phyloP scores from a whole-genome alignment of 2,888 invertebrate species.

The Parascotia fuliginaria region DNA sequence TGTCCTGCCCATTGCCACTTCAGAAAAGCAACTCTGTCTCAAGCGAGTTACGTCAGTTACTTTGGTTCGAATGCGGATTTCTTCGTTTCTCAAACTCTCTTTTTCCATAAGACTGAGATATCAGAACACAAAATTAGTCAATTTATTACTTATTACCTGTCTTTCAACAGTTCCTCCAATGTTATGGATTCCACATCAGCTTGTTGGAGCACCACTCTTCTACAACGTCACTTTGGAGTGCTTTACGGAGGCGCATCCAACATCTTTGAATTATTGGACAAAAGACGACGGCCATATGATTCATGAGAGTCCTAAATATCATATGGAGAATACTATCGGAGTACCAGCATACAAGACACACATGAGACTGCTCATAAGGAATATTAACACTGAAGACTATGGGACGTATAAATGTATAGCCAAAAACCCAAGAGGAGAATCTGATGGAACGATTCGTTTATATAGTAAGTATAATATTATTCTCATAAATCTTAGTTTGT shows the following conservation, averaged over 20 bases:
- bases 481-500: background rate
- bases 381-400: constrained; percentile 92
- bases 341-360: constrained; percentile 93
- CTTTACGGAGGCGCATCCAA: constrained; percentile 95
- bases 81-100: too few species aligned
- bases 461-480: constrained; percentile 90
- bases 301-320: constrained; percentile 93
- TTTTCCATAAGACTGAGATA: too few species aligned
- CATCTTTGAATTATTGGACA: constrained; percentile 96
- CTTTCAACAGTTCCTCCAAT: constrained; percentile 93
- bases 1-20: too few species aligned
- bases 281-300: constrained; percentile 95
- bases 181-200: constrained; percentile 96
- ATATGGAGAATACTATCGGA: constrained; percentile 89
- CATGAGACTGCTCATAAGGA: constrained; percentile 93
- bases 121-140: too few species aligned
- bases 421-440: constrained; percentile 96
- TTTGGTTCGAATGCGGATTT: too few species aligned
- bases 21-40: too few species aligned
- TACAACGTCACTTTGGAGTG: constrained; percentile 95
- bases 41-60: too few species aligned
- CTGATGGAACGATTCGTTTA: constrained; percentile 94
- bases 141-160: too few species aligned
- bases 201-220: constrained; percentile 93
- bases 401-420: constrained; percentile 95